phyloP scores from a whole-genome alignment of 2,113 vertebrate species.

The Blennius ocellaris region DNA sequence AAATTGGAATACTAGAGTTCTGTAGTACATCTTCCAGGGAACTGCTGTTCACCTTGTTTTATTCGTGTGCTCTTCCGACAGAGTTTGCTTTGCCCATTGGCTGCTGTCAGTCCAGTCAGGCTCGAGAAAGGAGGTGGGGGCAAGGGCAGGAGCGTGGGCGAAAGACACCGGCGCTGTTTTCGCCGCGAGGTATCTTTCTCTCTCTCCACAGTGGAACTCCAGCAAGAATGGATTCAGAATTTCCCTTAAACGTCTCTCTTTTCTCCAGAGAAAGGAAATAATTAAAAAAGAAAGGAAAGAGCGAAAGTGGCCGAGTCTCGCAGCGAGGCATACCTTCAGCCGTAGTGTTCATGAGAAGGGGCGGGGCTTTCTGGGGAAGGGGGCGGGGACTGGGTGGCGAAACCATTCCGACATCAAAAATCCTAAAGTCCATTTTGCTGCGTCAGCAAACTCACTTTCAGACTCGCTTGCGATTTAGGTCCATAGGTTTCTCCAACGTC shows the following conservation, averaged over 20 bases:
- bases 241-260: slow-evolving; percentile 72
- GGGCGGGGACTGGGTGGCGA: slow-evolving; percentile 15
- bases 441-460: slow-evolving; percentile 41
- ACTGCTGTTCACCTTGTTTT: slow-evolving; percentile 47
- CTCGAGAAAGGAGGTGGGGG: slow-evolving; percentile 23
- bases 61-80: slow-evolving; percentile 64
- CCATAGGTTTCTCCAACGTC: slow-evolving; percentile 78
- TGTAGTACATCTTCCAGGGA: slow-evolving; percentile 77
- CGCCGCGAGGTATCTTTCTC: slow-evolving; percentile 50
- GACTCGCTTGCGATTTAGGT: slow-evolving; percentile 69
- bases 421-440: slow-evolving; percentile 59
- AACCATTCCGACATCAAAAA: slow-evolving; percentile 63
- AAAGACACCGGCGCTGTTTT: slow-evolving; percentile 58
- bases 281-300: slow-evolving; percentile 45
- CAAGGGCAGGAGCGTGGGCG: neutral
- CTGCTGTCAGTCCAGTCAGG: slow-evolving; percentile 72
- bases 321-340: slow-evolving; percentile 46
- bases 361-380: slow-evolving; percentile 24
- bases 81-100: slow-evolving; percentile 66
- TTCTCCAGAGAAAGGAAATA: slow-evolving; percentile 59
- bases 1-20: slow-evolving; percentile 86
- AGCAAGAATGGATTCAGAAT: slow-evolving; percentile 61
- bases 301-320: slow-evolving; percentile 51
- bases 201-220: slow-evolving; percentile 69
- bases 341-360: slow-evolving; percentile 53